Conservation (phyloP, 92 coral and sea anemone species). For the Metridium senile region DNA sequence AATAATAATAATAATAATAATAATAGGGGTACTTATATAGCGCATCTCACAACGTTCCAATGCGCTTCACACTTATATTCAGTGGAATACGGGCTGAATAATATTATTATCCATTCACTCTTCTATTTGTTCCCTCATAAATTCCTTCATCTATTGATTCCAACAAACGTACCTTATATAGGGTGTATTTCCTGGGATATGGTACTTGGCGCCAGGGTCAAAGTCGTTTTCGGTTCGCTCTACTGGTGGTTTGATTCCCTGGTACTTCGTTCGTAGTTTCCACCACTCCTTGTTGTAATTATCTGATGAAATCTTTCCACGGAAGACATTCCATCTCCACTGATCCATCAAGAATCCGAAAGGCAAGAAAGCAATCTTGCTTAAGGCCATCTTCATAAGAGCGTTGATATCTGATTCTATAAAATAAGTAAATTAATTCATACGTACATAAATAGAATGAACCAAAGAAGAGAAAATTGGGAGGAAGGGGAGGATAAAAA, state of each 20-base stretch:
- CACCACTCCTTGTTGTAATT: conserved; percentile 86
- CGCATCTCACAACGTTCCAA: too few relatives aligned
- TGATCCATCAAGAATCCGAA: conserved; percentile 88
- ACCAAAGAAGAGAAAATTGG: neutral
- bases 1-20: too few relatives aligned
- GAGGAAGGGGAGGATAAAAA: too few relatives aligned
- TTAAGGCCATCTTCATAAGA: conserved; percentile 70
- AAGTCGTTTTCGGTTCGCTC: conserved; percentile 71
- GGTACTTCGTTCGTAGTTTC: conserved; percentile 85
- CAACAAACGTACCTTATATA: conserved; percentile 64
- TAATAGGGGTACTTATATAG: too few relatives aligned
- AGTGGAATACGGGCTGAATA: too few relatives aligned
- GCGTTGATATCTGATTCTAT: conserved; percentile 77
- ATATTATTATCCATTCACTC: too few relatives aligned
- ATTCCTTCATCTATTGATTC: neutral
- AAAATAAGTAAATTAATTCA: neutral
- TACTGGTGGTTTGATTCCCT: conserved; percentile 85
- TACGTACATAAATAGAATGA: too few relatives aligned
- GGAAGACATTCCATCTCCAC: conserved; percentile 92
- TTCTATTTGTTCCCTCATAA: too few relatives aligned
- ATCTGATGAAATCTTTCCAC: conserved; percentile 56
- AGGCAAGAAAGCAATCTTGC: conserved; percentile 74
- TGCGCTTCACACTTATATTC: too few relatives aligned
- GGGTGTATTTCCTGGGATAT: conserved; percentile 74
- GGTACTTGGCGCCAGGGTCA: conserved; percentile 95